A percentile compares a stretch with the other conserved stretches of the same genome.
phyloP scores from a whole-genome alignment of 2,113 vertebrate genomes.

The Nyctereutes procyonoides region DNA sequence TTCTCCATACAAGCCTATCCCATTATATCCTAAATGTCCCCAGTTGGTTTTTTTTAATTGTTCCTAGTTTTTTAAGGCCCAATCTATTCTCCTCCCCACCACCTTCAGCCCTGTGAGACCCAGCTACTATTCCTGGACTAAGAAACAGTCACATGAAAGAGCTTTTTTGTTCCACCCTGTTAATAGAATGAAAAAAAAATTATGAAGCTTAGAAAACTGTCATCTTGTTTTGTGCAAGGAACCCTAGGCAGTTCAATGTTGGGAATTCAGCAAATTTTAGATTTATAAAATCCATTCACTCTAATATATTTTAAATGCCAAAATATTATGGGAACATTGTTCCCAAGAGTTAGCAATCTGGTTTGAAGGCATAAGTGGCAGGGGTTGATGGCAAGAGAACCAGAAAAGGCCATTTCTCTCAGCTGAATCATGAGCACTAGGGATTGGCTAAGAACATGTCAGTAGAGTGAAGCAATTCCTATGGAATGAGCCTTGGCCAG shows the following conservation, averaged over 20 bases:
- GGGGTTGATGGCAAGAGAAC: constrained; percentile 43
- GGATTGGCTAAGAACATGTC: constrained; percentile 59
- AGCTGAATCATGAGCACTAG: constrained; percentile 68
- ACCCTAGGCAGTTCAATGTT: neutral
- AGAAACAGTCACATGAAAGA: constrained; percentile 2
- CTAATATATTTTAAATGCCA: constrained; percentile 58
- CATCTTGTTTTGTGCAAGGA: neutral
- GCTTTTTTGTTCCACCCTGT: neutral
- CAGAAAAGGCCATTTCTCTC: constrained; percentile 38
- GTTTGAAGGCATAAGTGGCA: constrained; percentile 30
- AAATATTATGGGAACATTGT: constrained; percentile 59
- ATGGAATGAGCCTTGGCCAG: constrained; percentile 62
- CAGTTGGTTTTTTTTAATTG: neutral
- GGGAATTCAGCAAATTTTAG: constrained; percentile 33
- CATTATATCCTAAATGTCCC: neutral
- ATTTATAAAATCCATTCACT: constrained; percentile 56
- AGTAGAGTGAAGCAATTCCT: constrained; percentile 57
- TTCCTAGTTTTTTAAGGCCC: neutral
- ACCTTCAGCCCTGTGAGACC: neutral
- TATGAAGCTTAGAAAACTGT: neutral
- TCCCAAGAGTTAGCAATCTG: constrained; percentile 46
- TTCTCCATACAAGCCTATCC: neutral
- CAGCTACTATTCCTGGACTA: neutral
- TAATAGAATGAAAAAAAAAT: neutral
- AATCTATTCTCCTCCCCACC: neutral